Percentiles rank a stretch among this genome's conserved stretches.
phyloP scores from a whole-genome alignment of 2,888 invertebrate genomes.

The Empis livida region DNA sequence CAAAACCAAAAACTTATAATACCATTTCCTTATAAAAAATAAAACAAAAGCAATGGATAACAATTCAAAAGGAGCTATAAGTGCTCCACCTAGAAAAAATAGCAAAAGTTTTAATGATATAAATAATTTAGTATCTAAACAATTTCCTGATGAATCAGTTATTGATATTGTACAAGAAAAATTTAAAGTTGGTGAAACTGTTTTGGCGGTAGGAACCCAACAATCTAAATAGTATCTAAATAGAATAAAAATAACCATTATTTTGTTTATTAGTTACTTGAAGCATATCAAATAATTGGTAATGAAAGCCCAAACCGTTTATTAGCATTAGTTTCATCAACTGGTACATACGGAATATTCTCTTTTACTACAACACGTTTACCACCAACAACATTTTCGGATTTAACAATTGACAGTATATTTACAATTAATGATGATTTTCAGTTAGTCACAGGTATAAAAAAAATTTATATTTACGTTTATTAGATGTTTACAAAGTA shows the following conservation, averaged over 20 bases:
- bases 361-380: conserved; percentile 26
- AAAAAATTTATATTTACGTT: too few species aligned
- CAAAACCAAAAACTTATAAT: too few species aligned
- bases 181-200: conserved; percentile 29
- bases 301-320: conserved; percentile 28
- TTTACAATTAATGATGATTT: conserved; percentile 70
- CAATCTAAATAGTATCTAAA: too few species aligned
- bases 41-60: too few species aligned
- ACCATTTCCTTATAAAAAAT: too few species aligned
- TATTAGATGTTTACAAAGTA: too few species aligned
- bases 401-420: conserved; percentile 67
- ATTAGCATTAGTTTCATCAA: conserved; percentile 27
- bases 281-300: conserved; percentile 32
- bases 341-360: conserved; percentile 30
- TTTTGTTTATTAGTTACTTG: conserved; percentile 23
- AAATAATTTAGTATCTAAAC: too few species aligned
- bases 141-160: not conserved
- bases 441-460: conserved; percentile 52
- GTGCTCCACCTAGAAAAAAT: too few species aligned
- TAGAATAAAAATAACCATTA: too few species aligned
- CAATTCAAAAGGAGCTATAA: too few species aligned
- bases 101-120: too few species aligned
- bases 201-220: conserved; percentile 23
- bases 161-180: conserved; percentile 27
- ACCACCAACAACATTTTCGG: conserved; percentile 59